Evolutionary conservation across 2,113 vertebrate genomes (phyloP).

Genomic region (Cryptoleucopteryx plumbea): DNA sequence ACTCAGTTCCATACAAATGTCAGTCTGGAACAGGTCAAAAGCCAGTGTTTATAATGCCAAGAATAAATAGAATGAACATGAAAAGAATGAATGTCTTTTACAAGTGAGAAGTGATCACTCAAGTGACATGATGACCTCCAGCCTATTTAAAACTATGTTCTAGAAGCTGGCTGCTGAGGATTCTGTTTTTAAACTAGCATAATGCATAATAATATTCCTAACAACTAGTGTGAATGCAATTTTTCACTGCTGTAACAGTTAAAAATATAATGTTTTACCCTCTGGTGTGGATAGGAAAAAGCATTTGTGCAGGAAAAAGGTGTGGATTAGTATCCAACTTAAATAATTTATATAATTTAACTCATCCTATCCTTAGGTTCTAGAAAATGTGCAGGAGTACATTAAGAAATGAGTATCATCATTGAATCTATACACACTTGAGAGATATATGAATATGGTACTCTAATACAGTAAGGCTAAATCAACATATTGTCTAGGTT

Average conservation of each 20-base stretch:
- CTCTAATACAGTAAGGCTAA: neutral
- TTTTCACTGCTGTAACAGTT: neutral
- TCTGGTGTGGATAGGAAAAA: neutral
- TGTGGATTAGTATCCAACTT: neutral
- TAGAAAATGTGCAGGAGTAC: neutral
- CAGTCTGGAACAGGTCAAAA: neutral
- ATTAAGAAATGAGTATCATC: neutral
- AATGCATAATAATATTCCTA: neutral
- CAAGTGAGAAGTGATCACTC: neutral
- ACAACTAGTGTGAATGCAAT: neutral
- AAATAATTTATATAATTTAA: neutral
- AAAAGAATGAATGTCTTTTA: neutral
- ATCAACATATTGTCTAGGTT: neutral
- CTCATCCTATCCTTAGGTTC: neutral
- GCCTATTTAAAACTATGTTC: neutral
- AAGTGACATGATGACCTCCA: neutral
- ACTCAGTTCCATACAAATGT: neutral
- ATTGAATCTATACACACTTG: neutral
- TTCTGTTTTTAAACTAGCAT: neutral
- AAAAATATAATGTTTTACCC: neutral
- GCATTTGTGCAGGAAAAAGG: neutral
- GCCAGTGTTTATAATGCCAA: neutral
- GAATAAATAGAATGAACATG: neutral
- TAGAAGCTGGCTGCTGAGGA: neutral
- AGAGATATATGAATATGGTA: neutral